Percentiles rank a stretch among this genome's conserved stretches.
phyloP scores from a whole-genome alignment of 2,113 vertebrate species.

The Crocuta crocuta region DNA sequence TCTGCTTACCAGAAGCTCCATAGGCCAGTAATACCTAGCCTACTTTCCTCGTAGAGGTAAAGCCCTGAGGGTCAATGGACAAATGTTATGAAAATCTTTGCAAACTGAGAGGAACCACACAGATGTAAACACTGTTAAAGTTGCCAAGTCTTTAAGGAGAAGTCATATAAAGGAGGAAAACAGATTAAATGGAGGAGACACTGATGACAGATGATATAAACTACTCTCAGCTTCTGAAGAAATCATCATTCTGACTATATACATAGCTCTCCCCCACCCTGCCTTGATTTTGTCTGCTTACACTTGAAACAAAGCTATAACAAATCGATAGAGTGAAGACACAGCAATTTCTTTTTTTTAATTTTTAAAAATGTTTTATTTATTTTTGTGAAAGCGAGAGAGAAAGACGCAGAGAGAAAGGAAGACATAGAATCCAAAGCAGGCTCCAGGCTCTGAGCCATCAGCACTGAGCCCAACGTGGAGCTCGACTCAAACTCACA shows the following conservation, averaged over 20 bases:
- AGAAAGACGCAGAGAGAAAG: no score
- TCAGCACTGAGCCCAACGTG: no score
- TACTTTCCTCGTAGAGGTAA: not conserved
- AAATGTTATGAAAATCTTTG: not conserved
- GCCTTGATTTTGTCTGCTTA: constrained; percentile 23
- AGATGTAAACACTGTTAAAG: not conserved
- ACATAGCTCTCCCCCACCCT: not conserved
- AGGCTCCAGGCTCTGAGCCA: no score
- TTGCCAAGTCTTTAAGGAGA: not conserved
- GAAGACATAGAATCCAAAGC: no score
- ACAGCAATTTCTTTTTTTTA: not conserved
- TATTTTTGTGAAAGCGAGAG: no score
- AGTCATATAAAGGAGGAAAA: not conserved
- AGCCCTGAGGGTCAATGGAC: not conserved
- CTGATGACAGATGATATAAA: not conserved
- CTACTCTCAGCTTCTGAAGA: not conserved
- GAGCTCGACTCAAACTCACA: no score
- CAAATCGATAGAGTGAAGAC: not conserved
- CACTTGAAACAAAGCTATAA: constrained; percentile 6
- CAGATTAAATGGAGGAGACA: not conserved
- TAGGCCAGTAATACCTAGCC: not conserved
- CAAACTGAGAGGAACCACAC: not conserved
- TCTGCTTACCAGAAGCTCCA: not conserved
- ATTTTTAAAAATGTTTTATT: no score
- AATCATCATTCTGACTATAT: not conserved